These are phyloP conservation scores for Nannoperca australis DNA, from an alignment of 2,797 vertebrate species.

Conservation along the genomic window DNA sequence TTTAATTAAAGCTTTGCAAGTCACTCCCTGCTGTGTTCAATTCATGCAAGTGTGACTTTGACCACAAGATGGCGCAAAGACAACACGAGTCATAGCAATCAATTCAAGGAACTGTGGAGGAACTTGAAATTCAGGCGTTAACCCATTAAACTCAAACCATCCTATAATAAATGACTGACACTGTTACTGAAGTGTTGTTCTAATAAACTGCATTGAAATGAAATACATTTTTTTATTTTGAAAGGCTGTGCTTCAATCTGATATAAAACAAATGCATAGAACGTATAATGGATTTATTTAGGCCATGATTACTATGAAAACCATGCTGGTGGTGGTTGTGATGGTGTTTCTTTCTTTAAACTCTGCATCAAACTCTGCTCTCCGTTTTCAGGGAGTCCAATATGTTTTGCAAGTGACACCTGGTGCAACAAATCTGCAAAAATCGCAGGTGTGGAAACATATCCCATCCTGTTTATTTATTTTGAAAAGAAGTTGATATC, in stretches of 20 bases:
- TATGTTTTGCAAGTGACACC: too few species aligned
- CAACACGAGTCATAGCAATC: neutral
- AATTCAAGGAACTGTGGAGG: neutral
- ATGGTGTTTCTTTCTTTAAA: neutral
- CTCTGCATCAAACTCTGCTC: neutral
- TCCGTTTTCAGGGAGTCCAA: neutral
- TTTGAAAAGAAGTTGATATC: neutral
- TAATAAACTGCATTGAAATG: conserved; percentile 5
- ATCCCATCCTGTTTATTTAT: neutral
- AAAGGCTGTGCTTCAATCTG: neutral
- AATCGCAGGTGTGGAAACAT: neutral
- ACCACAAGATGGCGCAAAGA: conserved; percentile 70
- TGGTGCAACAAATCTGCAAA: neutral
- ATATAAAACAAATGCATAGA: neutral
- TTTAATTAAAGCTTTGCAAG: neutral
- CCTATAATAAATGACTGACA: neutral
- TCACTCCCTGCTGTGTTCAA: neutral
- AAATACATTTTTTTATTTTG: neutral
- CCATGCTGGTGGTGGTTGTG: neutral
- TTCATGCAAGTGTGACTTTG: conserved; percentile 11
- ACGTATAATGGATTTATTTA: neutral
- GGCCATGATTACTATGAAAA: neutral
- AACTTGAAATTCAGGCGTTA: conserved; percentile 26
- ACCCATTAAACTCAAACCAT: conserved; percentile 1
- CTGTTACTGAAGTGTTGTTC: neutral